Evolutionary conservation across 2,888 invertebrate species (phyloP), one percentile per base, ranked within the genome.

Genomic region (Cataglyphis cursor): DNA sequence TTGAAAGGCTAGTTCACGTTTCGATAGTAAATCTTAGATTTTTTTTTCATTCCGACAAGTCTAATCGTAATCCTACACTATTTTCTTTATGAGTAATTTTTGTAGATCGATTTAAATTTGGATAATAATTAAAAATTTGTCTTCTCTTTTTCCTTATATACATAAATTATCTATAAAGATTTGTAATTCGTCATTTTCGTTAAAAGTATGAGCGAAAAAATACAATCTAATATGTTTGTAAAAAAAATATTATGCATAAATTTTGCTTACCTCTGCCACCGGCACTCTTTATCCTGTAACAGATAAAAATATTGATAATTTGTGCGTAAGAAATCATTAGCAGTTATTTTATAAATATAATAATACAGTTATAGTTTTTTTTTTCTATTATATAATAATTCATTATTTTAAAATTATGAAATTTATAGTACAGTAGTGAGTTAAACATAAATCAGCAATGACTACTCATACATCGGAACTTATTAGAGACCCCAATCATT

Each of bases 261-360:
- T 21, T 62, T 61, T 31, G 41, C 91, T 94, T 91, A 95, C 95
- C 95, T 94, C 94, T 92, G 91, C 94, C 94, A 80, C 93, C 92
- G 35, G 93, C 91, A 84, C 93, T 94, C 88, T 94, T 94, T 86
- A 95, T 89, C 88, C 94, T 94, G 94, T 82, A 94, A 94, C 92
- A 92, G 59, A 87, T 24, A 41, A 44, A 61, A 61, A 70, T 66
- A 31, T 57, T 35, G n/a, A n/a, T 31, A 0, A 31, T 57, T 68
- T 24, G 15, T 48, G 44, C 44, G 1, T 41, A 21, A 74, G 21
- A 44, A 62, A 31, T 74, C 10, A 18, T 73, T 18, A 31, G n/a
- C 2, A 9, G 6, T 68, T 31, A 72, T 38, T 38, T 38, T 54
- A 66, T 64, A 31, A 61, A 80, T 3, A 21, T 38, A 48, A 61